A percentile compares a stretch with the other conserved stretches of the same genome.
Evolutionary conservation across 2,113 vertebrate genomes (phyloP).

Genomic region (Callopanchax toddi): DNA sequence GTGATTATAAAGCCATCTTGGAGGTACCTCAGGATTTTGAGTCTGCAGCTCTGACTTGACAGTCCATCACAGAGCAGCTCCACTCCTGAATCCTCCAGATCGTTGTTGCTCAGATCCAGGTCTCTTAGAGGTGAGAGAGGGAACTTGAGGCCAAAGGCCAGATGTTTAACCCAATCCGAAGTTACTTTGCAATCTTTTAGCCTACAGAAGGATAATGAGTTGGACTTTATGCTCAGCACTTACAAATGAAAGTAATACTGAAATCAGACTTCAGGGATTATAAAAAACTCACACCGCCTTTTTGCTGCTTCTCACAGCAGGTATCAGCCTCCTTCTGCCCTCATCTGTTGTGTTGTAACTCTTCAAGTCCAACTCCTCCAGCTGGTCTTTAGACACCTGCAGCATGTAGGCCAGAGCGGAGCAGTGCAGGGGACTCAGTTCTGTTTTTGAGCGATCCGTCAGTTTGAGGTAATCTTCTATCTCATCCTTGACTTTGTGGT

Average conservation of each 20-base stretch:
- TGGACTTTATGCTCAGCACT: too few relatives aligned
- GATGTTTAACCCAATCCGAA: slow-evolving; percentile 31
- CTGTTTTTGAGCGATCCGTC: not conserved
- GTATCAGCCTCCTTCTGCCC: slow-evolving; percentile 61
- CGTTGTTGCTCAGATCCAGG: slow-evolving; percentile 68
- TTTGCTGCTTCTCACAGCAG: slow-evolving; percentile 62
- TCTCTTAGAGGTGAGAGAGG: slow-evolving; percentile 31
- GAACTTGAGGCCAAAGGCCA: slow-evolving; percentile 44
- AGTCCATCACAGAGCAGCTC: slow-evolving; percentile 49
- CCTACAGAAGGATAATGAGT: slow-evolving; percentile 22
- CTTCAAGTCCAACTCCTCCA: slow-evolving; percentile 52
- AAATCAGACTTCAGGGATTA: not conserved
- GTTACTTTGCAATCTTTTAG: slow-evolving; percentile 62
- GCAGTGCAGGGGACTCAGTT: slow-evolving; percentile 51
- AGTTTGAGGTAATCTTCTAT: slow-evolving; percentile 51
- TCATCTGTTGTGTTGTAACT: slow-evolving; percentile 57
- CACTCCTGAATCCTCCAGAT: slow-evolving; percentile 52
- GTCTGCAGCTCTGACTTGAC: slow-evolving; percentile 43
- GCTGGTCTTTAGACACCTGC: slow-evolving; percentile 33
- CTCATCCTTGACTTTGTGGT: slow-evolving; percentile 59
- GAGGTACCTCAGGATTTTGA: slow-evolving; percentile 55
- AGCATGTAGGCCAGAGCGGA: slow-evolving; percentile 67
- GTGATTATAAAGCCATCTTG: not conserved
- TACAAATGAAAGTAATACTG: not conserved
- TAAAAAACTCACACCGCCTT: slow-evolving; percentile 57